Base-by-base conservation (phyloP, 2,797 vertebrate genomes). In the Prunella strophiata region DNA sequence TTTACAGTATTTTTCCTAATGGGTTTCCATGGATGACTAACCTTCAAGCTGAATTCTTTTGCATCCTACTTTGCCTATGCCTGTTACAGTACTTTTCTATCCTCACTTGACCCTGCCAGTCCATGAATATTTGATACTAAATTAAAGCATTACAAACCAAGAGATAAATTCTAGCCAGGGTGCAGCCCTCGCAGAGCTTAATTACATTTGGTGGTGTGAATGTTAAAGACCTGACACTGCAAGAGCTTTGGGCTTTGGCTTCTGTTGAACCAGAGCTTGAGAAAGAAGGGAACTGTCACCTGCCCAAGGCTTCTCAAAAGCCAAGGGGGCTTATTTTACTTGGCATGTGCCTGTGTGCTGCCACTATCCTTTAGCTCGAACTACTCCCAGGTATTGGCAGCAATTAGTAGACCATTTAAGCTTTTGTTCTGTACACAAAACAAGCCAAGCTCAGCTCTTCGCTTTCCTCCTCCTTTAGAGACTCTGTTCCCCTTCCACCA, bases 71-170 rank as follows among this genome's bases (percentile, higher is more conserved):
- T 80, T 62, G 61, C 88, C 74, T 51, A 19, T 36, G 58, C 61
- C 86, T 91, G 65, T 48, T 87, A 85, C 62, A 76, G n/a, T 71
- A 90, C 58, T 79, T 88, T 72, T 65, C 86, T 94, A 91, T 82
- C 96, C 94, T 91, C 63, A 32, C 75, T 91, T 96, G 93, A 95
- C 93, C 92, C 91, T 61, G 71, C 25, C 54, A 74, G 61, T 38
- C 75, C 76, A 76, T 73, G 61, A 94, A 90, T 88, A 96, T 80
- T 96, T 88, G 67, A 95, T 92, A 61, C 30, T 58, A 92, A 96
- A 95, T 93, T 83, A 93, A 94, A 91, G 79, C 38, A 82, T 71
- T 85, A 54, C 67, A 93, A 92, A 96, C 40, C 36, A 54, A 83
- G 55, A 59, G 80, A 83, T 68, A 80, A 88, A 89, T 91, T 89